These are phyloP conservation scores for Nasonia vitripennis DNA, from an alignment of 1,140 invertebrate species.

Conservation along the genomic window DNA sequence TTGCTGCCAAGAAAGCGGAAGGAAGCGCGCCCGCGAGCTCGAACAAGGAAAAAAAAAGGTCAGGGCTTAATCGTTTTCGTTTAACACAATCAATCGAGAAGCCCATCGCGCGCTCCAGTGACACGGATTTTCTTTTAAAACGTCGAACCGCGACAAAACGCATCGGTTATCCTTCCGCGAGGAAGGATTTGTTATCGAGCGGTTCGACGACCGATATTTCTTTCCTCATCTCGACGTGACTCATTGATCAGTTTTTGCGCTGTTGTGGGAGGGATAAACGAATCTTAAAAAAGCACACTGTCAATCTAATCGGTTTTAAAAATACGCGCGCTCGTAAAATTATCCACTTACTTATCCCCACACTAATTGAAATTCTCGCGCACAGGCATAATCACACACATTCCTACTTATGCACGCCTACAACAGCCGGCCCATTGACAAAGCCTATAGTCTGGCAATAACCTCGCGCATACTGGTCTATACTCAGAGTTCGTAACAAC, in stretches of 20 bases:
- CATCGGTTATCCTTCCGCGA: slow-evolving; percentile 45
- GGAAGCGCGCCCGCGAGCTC: background rate
- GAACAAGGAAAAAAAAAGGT: slow-evolving; percentile 27
- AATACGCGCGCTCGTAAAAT: no score
- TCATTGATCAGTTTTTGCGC: background rate
- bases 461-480: no score
- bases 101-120: slow-evolving; percentile 45
- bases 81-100: slow-evolving; percentile 17
- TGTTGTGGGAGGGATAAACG: background rate
- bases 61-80: slow-evolving; percentile 26
- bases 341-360: no score
- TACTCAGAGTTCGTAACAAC: no score
- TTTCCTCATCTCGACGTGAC: background rate
- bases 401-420: background rate
- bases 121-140: slow-evolving; percentile 52
- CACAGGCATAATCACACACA: background rate
- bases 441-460: background rate
- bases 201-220: background rate
- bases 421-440: background rate
- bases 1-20: background rate
- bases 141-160: slow-evolving; percentile 16
- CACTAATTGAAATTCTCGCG: background rate
- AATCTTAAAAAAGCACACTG: no score
- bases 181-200: slow-evolving; percentile 7
- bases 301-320: no score